Base-by-base conservation (phyloP, 2,888 invertebrate genomes). In the Rhorus exstirpatorius region DNA sequence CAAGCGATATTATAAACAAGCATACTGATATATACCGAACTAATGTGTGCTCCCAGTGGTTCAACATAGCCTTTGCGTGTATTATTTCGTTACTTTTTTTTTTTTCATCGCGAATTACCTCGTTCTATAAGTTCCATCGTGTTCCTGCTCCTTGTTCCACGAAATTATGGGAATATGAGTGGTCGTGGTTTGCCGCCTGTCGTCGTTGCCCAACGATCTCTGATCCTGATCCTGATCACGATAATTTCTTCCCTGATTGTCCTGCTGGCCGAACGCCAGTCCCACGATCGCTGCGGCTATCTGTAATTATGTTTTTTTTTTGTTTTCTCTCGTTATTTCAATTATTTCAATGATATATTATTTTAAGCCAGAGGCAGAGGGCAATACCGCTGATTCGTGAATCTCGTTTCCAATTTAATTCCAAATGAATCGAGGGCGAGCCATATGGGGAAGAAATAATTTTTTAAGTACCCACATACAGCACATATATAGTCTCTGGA, bases 121-220 rank as follows among this genome's bases (percentile, higher is more conserved):
- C 79, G 97, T 96, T 93, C 96, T 97, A 93, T 97, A 97, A 90
- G 97, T 97, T 88, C 97, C 97, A 93, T 97, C 97, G 85, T 95
- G 96, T 84, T 96, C 96, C 90, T 97, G 97, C 91, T 97, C 96
- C 90, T 97, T 97, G 90, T 97, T 96, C 92, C 97, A 97, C 86
- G 95, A 94, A 82, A 97, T 95, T 90, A 97, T 97, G 17, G 97
- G 97, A 87, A 97, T 96, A 92, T 94, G 96, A n/a, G 97, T 97
- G 81, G 96, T 96, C 17, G 95, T 95, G 2, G 79, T 71, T 31
- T 84, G 81, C 55, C 87, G 87, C 35, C 89, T 87, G n/a, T 84
- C 85, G 19, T 91, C 90, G 21, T 17, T 68, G 38, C 19, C 68
- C 51, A 81, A 76, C 31, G 82, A 65, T n/a, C 78, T 82, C 46